Evolutionary conservation across 2,888 invertebrate genomes (phyloP), one percentile per base, ranked within the genome.

Genomic region (Drosophila seclusa): DNA sequence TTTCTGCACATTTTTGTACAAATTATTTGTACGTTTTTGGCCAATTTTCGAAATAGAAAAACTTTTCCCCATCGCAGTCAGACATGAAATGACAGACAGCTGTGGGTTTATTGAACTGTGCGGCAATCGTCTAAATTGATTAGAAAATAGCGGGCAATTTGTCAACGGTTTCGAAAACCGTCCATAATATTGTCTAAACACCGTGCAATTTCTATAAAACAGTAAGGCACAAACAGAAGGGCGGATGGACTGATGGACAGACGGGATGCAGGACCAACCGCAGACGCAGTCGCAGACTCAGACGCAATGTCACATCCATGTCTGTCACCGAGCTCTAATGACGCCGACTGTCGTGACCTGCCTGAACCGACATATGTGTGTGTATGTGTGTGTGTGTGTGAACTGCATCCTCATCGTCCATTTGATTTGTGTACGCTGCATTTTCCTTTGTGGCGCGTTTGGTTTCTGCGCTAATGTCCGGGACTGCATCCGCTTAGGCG

Each of bases 171-270:
- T 50, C 61, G 34, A 18, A 69, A 74, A 72, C 81, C 76, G 73
- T 85, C 60, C 88, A 80, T 80, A 86, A 86, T 88, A 76, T 89
- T 86, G 87, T 82, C 83, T 85, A 89, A 85, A 85, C 86, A 79
- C 71, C 68, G 68, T 71, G 64, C 69, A 74, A 83, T 85, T 87
- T 72, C 61, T 71, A 70, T 73, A 72, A 75, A 84, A 78, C 74
- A 18, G 4, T 18, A 7, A 29, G 42, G 32, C 42, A 65, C 57
- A 57, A 36, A 62, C 67, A 70, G 60, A 83, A 78, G 69, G 68
- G 42, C 60, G 70, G 65, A 60, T 49, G 40, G 71, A 65, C 60
- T 50, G 48, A 45, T 31, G 38, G 49, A 40, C 52, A 31, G 49
- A 16, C n/a, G n/a, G 55, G 55, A n/a, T 55, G n/a, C 38, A 38